Conservation (phyloP, 2,888 invertebrate species). For the Pimpla rufipes region DNA sequence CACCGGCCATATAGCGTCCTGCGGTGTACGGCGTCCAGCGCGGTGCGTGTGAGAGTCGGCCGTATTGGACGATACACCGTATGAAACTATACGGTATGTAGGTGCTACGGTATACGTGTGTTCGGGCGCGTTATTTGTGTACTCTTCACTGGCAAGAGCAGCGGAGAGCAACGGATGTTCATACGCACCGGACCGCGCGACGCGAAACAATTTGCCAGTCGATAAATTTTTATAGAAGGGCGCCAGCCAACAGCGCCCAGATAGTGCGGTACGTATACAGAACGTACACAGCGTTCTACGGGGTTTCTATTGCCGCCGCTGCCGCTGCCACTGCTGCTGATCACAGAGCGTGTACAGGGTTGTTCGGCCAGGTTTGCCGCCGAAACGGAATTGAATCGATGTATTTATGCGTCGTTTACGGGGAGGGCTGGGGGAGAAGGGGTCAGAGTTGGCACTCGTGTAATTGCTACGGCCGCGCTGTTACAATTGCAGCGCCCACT, state of each 20-base stretch:
- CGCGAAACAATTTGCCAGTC: conserved; percentile 86
- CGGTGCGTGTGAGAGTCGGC: conserved; percentile 56
- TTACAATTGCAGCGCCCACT: conserved; percentile 46
- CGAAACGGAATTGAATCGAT: conserved; percentile 85
- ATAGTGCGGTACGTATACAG: conserved; percentile 14
- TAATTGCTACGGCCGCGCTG: conserved; percentile 80
- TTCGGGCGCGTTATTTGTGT: conserved; percentile 63
- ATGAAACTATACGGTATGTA: conserved; percentile 8
- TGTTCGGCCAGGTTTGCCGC: conserved; percentile 73
- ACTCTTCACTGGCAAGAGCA: conserved; percentile 58
- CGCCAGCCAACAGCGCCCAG: conserved; percentile 61
- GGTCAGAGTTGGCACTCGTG: conserved; percentile 82
- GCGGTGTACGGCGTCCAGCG: conserved; percentile 11
- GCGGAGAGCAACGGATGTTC: conserved; percentile 69
- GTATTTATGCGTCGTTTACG: conserved; percentile 85
- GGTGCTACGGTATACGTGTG: conserved; percentile 6
- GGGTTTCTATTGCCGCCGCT: conserved; percentile 36
- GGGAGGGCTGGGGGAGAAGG: conserved; percentile 74
- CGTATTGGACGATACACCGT: conserved; percentile 55
- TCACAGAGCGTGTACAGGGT: conserved; percentile 38
- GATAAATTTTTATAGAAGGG: conserved; percentile 85
- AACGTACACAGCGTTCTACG: conserved; percentile 56
- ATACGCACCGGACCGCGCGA: conserved; percentile 79
- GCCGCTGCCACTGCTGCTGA: conserved; percentile 18
- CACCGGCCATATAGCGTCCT: conserved; percentile 50